phyloP scores from a whole-genome alignment of 2,888 invertebrate genomes.

The Arctia plantaginis region DNA sequence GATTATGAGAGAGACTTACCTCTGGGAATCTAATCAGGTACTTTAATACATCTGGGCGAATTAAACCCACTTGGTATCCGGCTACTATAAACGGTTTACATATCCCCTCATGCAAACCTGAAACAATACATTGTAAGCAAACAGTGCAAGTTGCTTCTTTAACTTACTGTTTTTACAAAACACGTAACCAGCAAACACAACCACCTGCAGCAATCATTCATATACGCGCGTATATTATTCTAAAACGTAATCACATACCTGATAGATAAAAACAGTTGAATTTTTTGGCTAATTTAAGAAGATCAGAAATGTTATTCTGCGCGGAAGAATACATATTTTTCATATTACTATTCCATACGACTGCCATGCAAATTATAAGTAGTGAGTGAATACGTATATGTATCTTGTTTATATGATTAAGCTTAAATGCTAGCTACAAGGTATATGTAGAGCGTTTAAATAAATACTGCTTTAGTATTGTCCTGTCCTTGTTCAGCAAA shows the following conservation, averaged over 20 bases:
- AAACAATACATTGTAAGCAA: conserved; percentile 56
- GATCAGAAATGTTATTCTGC: conserved; percentile 81
- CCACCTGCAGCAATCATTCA: conserved; percentile 26
- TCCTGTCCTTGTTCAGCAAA: conserved; percentile 44
- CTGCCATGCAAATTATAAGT: conserved; percentile 34
- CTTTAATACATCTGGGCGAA: conserved; percentile 93
- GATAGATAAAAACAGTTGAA: conserved; percentile 96
- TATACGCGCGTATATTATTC: neutral
- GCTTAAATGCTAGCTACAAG: conserved; percentile 20
- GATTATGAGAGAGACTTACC: conserved; percentile 75
- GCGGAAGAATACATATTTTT: conserved; percentile 82
- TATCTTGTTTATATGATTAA: conserved; percentile 23
- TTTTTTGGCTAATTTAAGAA: conserved; percentile 93
- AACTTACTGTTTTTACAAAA: conserved; percentile 44
- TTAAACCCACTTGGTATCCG: conserved; percentile 95
- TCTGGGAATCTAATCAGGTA: conserved; percentile 93
- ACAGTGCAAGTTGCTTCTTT: conserved; percentile 42
- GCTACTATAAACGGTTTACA: conserved; percentile 95
- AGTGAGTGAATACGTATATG: conserved; percentile 20
- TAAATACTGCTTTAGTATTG: conserved; percentile 34
- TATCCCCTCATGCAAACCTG: conserved; percentile 91
- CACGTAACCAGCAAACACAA: conserved; percentile 26
- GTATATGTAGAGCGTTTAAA: conserved; percentile 21
- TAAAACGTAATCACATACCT: conserved; percentile 82
- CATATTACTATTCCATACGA: conserved; percentile 73